Evolutionary conservation across 2,113 vertebrate genomes (phyloP).

Genomic region (Spermophilus dauricus): DNA sequence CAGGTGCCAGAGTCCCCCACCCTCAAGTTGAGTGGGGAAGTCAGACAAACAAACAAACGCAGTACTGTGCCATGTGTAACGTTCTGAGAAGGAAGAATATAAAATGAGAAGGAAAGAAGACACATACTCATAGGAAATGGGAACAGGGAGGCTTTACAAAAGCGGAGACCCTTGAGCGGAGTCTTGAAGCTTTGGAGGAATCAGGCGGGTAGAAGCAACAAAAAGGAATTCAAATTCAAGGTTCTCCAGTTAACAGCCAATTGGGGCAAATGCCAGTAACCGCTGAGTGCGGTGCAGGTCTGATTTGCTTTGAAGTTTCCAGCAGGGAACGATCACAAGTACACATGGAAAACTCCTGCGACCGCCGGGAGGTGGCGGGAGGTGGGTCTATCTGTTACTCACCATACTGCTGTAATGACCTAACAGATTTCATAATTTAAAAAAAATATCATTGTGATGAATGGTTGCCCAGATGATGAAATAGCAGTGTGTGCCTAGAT

Average conservation of each 20-base stretch:
- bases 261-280: neutral
- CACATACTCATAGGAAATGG: neutral
- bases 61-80: too few species aligned
- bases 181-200: neutral
- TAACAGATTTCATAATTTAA: neutral
- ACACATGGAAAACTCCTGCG: neutral
- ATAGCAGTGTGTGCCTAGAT: neutral
- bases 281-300: neutral
- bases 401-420: neutral
- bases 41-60: neutral
- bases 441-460: neutral
- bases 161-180: neutral
- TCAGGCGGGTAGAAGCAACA: neutral
- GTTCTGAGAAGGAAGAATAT: neutral
- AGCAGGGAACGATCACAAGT: neutral
- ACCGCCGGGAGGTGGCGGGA: neutral
- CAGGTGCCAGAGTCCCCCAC: neutral
- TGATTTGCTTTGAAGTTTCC: neutral
- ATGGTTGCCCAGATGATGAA: neutral
- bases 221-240: neutral
- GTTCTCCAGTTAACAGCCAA: neutral
- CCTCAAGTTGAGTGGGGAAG: neutral
- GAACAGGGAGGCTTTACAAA: neutral
- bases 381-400: neutral
- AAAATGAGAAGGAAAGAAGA: neutral